Evolutionary conservation across 1,140 invertebrate species (phyloP).

Genomic region (Drosophila seguyi): DNA sequence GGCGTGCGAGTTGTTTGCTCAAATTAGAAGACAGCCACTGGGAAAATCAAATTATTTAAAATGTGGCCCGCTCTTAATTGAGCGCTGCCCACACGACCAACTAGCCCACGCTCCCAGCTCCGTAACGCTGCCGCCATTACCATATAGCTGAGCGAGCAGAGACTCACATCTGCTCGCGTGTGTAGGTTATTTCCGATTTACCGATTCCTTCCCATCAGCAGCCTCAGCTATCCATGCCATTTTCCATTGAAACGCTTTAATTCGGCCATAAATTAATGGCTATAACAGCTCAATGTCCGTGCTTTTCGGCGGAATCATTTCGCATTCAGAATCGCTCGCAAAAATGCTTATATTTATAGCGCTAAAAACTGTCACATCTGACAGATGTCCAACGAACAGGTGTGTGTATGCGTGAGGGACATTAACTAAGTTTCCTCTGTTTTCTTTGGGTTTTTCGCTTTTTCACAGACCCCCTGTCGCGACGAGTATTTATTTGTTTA

Average conservation of each 20-base stretch:
- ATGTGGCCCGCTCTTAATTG: constrained; percentile 78
- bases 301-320: constrained; percentile 49
- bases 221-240: not conserved
- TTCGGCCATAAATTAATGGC: constrained; percentile 62
- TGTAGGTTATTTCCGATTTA: constrained; percentile 49
- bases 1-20: constrained; percentile 53
- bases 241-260: constrained; percentile 42
- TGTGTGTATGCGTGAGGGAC: constrained; percentile 38
- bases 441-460: not conserved
- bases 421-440: constrained; percentile 16
- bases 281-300: constrained; percentile 57
- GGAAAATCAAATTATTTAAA: constrained; percentile 78
- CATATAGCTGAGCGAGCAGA: not conserved
- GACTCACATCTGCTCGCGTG: constrained; percentile 22
- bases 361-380: constrained; percentile 30
- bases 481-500: constrained; percentile 31
- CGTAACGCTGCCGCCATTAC: constrained; percentile 30
- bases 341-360: constrained; percentile 18
- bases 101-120: constrained; percentile 64
- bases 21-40: constrained; percentile 73
- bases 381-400: constrained; percentile 38
- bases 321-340: constrained; percentile 49
- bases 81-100: constrained; percentile 70
- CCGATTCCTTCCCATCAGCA: not conserved
- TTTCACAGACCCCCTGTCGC: constrained; percentile 40